phyloP scores from a whole-genome alignment of 1,140 invertebrate genomes.

The Heliconius nattereri region DNA sequence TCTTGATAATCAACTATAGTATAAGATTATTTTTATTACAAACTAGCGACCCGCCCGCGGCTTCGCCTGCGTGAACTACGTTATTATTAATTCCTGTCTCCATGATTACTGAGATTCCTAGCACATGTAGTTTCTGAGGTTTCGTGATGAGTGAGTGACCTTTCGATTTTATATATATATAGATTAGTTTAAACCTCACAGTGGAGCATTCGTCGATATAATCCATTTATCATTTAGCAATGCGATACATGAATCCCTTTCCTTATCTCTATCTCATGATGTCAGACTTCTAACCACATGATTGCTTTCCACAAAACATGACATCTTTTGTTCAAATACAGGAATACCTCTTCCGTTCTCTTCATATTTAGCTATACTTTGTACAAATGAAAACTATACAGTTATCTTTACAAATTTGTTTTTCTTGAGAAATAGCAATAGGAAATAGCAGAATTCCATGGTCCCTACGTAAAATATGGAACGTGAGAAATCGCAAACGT shows the following conservation, averaged over 20 bases:
- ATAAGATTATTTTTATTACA: background rate
- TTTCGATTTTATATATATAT: background rate
- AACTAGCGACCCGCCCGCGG: no score
- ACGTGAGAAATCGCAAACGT: no score
- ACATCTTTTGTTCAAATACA: conserved; percentile 63
- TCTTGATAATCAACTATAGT: background rate
- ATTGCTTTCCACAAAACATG: conserved; percentile 16
- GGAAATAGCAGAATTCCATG: no score
- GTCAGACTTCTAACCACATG: background rate
- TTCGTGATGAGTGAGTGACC: no score
- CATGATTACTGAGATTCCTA: no score
- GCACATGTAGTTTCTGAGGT: no score
- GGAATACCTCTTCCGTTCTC: conserved; percentile 53
- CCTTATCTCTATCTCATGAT: background rate
- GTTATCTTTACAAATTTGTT: background rate
- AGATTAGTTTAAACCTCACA: background rate
- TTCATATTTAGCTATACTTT: background rate
- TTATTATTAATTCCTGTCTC: no score
- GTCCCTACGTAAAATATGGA: no score
- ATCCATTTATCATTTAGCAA: background rate
- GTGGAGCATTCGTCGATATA: background rate
- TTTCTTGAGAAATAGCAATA: no score
- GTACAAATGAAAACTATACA: background rate
- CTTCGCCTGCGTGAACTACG: no score
- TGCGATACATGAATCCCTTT: background rate